Conservation (phyloP, 92 coral and sea anemone genomes). For the Pocillopora meandrina region DNA sequence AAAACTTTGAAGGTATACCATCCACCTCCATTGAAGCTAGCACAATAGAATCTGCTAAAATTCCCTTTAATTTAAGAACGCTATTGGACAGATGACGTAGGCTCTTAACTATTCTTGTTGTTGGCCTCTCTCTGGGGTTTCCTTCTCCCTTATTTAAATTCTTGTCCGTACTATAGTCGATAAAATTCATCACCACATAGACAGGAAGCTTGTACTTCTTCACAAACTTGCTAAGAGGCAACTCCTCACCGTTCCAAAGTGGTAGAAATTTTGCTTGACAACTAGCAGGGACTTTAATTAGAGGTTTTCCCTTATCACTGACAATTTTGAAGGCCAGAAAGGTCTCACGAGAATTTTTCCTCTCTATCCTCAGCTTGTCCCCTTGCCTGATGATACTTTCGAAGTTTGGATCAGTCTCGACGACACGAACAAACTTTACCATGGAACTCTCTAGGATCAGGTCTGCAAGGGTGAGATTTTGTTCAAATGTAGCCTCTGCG, state of each 20-base stretch:
- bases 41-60: constrained; percentile 42
- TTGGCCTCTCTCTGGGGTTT: neutral
- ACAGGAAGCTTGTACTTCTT: constrained; percentile 49
- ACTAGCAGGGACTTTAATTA: constrained; percentile 32
- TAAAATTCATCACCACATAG: constrained; percentile 19
- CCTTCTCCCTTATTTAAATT: neutral
- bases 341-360: constrained; percentile 13
- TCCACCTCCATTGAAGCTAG: constrained; percentile 31
- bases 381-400: constrained; percentile 22
- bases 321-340: constrained; percentile 32
- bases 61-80: constrained; percentile 48
- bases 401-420: constrained; percentile 43
- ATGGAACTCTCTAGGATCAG: constrained; percentile 25
- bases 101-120: neutral
- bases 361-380: constrained; percentile 27
- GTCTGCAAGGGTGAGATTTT: constrained; percentile 28
- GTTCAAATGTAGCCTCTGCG: constrained; percentile 36
- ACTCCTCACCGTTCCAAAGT: constrained; percentile 47
- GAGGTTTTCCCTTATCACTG: constrained; percentile 12
- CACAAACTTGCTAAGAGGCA: constrained; percentile 38
- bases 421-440: constrained; percentile 55
- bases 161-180: neutral
- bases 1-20: neutral
- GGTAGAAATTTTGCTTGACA: constrained; percentile 49
- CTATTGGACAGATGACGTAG: constrained; percentile 8